Base-by-base conservation (phyloP, 92 coral and sea anemone genomes). In the Zoanthus gigantus region DNA sequence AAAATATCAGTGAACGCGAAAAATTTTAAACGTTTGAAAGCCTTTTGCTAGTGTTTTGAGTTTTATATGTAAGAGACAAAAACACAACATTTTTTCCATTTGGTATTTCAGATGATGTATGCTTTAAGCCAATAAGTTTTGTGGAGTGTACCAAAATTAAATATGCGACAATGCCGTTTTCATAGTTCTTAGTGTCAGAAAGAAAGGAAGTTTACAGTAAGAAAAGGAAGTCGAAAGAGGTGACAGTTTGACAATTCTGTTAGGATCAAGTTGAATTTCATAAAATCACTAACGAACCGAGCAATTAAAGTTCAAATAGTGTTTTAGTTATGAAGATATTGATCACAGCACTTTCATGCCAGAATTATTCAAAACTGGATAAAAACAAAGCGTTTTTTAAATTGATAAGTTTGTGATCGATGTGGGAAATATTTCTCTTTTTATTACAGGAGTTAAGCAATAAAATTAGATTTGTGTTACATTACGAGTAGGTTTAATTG, bases 211-310 rank as follows among this genome's bases (percentile, higher is more conserved):
- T 50, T 50, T 50, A 50, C 56, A 50, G 56, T 11, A 50, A 7
- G 46, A 31, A 31, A 10, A 63, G 69, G 69, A 61, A 30, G 74
- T 69, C 12, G 9, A 29, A 69, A 12, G 16, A 52, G 50, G 80
- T 76, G 16, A 9, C 60, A 48, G 44, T 76, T 76, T 28, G n/a
- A 23, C 17, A 76, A 28, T 18, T 37, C 37, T 53, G 66, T 77
- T 77, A 46, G n/a, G 67, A 53, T 77, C 14, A 30, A 77, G 28
- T 54, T 56, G 67, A 54, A 56, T 53, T 56, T 17, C 53, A 77
- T 28, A 2, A 52, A 73, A 7, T 23, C 28, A 6, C 67, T 14
- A 3, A 23, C 16, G 29, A 14, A 0, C 23, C 9, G 12, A 6
- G n/a, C 17, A 54, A 12, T 11, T 44, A 17, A 37, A n/a, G 30